phyloP scores from a whole-genome alignment of 2,888 invertebrate species.

The Ochlodes sylvanus region DNA sequence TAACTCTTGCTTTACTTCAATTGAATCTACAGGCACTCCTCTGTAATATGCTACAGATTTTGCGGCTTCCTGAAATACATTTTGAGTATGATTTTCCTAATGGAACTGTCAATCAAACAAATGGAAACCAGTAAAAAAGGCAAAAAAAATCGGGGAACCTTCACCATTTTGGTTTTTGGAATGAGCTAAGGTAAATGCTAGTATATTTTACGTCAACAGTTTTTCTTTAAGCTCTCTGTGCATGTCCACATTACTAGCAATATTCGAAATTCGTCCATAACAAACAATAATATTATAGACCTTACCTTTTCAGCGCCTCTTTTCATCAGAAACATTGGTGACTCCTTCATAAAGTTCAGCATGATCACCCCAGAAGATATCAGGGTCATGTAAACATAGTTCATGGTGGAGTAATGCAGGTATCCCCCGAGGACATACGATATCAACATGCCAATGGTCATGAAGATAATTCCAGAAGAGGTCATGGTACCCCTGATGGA shows the following conservation, averaged over 20 bases:
- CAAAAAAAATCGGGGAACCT: too few relatives aligned
- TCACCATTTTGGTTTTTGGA: too few relatives aligned
- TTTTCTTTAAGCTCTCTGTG: too few relatives aligned
- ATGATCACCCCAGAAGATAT: constrained; percentile 51
- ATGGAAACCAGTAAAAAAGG: too few relatives aligned
- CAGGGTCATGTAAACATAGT: constrained; percentile 56
- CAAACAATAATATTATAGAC: constrained; percentile 28
- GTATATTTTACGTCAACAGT: too few relatives aligned
- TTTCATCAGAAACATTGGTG: constrained; percentile 52
- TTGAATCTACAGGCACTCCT: constrained; percentile 45
- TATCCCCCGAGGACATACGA: constrained; percentile 61
- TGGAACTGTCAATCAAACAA: too few relatives aligned
- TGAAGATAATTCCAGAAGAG: constrained; percentile 49
- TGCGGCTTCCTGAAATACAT: constrained; percentile 61
- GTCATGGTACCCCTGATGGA: constrained; percentile 54
- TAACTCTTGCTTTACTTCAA: constrained; percentile 47
- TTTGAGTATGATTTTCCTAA: not conserved
- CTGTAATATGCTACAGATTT: constrained; percentile 64
- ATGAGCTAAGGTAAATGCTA: too few relatives aligned
- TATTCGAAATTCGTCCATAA: not conserved
- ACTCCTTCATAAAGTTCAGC: constrained; percentile 59
- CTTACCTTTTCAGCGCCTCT: constrained; percentile 55
- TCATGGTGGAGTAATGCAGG: constrained; percentile 58
- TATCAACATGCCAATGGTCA: constrained; percentile 50
- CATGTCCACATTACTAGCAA: too few relatives aligned